Percentiles rank a stretch among this genome's conserved stretches.
Evolutionary conservation across 2,113 vertebrate species (phyloP).

Genomic region (Numenius arquata): DNA sequence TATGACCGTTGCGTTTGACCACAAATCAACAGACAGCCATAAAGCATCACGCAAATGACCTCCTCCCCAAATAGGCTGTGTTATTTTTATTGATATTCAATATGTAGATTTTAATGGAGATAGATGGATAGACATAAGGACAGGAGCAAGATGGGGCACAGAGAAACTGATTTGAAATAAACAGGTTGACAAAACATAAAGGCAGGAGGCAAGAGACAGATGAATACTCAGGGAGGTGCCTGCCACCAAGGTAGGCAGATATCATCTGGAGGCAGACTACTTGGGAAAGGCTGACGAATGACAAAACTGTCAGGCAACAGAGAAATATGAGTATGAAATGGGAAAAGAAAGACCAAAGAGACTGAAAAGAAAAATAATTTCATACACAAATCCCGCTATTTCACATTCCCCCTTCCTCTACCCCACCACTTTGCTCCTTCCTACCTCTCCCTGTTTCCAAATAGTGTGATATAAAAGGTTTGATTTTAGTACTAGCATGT

Average conservation of each 20-base stretch:
- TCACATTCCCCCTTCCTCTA: not conserved
- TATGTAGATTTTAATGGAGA: constrained; percentile 60
- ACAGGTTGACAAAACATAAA: not conserved
- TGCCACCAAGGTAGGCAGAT: constrained; percentile 35
- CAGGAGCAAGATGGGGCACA: not conserved
- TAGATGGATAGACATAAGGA: not conserved
- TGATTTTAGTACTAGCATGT: not conserved
- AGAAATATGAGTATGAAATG: not conserved
- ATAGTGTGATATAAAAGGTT: not conserved
- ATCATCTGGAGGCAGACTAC: constrained; percentile 19
- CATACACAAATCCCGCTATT: not conserved
- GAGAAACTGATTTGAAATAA: not conserved
- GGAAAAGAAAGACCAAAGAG: not conserved
- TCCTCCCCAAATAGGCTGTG: not conserved
- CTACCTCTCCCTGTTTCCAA: not conserved
- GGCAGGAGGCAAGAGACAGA: not conserved
- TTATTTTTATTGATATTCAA: constrained; percentile 41
- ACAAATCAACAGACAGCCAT: constrained; percentile 34
- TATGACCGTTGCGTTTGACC: not conserved
- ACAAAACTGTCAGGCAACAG: not conserved
- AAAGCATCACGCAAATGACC: not conserved
- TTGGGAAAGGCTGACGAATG: not conserved
- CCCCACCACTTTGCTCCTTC: not conserved
- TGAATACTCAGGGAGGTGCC: constrained; percentile 15
- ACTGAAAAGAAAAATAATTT: not conserved